Evolutionary conservation across 30 jellyfish, hydroid and myxozoan genomes (phyloP).

Genomic region (Aurelia coerulea): DNA sequence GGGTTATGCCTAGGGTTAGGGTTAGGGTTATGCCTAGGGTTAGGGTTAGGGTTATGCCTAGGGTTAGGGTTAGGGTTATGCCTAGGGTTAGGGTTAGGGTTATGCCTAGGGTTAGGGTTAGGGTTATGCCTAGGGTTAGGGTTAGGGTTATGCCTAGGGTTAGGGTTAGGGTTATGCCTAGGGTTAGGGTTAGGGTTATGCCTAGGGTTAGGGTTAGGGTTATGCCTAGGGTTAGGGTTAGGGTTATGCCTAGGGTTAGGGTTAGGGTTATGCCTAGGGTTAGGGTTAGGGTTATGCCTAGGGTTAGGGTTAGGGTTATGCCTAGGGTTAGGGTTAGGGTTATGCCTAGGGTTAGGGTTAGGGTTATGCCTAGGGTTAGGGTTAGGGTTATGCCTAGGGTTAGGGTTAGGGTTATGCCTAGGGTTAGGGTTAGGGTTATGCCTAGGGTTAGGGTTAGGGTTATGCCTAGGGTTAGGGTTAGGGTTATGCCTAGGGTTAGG

Average conservation of each 20-base stretch:
- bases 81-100: constrained; percentile 6
- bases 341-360: no score
- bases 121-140: constrained; percentile 29
- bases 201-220: constrained; percentile 22
- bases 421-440: no score
- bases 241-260: constrained; percentile 51
- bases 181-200: constrained; percentile 38
- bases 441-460: no score
- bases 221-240: constrained; percentile 42
- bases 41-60: no score
- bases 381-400: constrained; percentile 35
- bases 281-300: constrained; percentile 39
- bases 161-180: constrained; percentile 21
- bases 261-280: constrained; percentile 22
- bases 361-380: no score
- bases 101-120: constrained; percentile 42
- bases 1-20: neutral
- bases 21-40: no score
- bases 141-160: constrained; percentile 27
- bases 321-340: no score
- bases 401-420: constrained; percentile 54
- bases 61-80: no score
- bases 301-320: constrained; percentile 34
- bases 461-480: no score
- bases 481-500: no score